A percentile compares a stretch with the other conserved stretches of the same genome.
Conservation (phyloP, 2,888 invertebrate species). For the Ormia ochracea region DNA sequence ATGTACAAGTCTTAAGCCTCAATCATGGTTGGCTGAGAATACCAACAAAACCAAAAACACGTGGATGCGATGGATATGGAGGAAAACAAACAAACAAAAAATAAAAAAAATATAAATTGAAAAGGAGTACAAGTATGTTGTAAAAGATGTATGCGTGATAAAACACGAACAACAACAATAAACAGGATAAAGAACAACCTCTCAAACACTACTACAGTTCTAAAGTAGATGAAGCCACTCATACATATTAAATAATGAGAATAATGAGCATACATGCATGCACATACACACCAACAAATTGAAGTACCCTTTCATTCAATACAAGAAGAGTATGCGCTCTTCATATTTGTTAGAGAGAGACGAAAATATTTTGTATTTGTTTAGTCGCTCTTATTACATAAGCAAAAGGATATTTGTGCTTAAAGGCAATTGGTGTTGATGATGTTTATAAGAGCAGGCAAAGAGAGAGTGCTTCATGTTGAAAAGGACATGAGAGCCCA, state of each 20-base stretch:
- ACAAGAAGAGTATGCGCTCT: conserved; percentile 53
- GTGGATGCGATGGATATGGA: not conserved
- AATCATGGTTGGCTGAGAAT: conserved; percentile 58
- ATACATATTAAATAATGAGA: conserved; percentile 31
- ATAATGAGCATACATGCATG: conserved; percentile 13
- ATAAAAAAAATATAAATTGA: conserved; percentile 26
- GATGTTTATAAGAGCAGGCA: conserved; percentile 52
- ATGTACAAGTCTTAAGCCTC: conserved; percentile 48
- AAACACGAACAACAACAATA: conserved; percentile 22
- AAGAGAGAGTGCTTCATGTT: conserved; percentile 58
- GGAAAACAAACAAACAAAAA: conserved; percentile 30
- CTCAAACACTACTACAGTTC: conserved; percentile 8
- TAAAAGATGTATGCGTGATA: conserved; percentile 18
- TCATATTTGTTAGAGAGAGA: conserved; percentile 42
- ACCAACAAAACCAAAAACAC: not conserved
- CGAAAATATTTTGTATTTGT: not conserved
- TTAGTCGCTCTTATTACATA: conserved; percentile 30
- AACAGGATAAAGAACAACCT: conserved; percentile 34
- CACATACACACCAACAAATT: conserved; percentile 43
- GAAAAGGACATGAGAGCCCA: conserved; percentile 77
- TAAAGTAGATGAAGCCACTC: not conserved
- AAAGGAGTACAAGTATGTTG: not conserved
- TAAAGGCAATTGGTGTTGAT: conserved; percentile 62
- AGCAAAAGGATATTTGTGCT: conserved; percentile 57
- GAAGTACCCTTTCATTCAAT: conserved; percentile 62